Conservation (phyloP, 2,888 invertebrate species). For the Cheilosia vulpina region DNA sequence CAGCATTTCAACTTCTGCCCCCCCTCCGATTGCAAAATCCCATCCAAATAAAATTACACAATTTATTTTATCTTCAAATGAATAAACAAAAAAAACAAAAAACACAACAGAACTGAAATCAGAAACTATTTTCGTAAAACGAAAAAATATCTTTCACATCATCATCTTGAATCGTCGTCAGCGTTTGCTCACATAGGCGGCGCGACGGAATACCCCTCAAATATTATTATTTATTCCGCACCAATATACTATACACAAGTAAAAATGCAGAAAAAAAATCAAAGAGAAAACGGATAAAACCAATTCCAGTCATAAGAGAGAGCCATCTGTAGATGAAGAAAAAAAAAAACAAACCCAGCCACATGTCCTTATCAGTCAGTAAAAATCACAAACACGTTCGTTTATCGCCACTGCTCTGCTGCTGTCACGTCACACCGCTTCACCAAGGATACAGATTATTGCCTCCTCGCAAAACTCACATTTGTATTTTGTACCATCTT, state of each 20-base stretch:
- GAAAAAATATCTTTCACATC: constrained; percentile 70
- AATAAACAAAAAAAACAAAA: constrained; percentile 13
- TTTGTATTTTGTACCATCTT: constrained; percentile 58
- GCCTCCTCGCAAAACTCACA: constrained; percentile 48
- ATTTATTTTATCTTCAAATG: constrained; percentile 47
- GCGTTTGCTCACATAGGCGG: constrained; percentile 21
- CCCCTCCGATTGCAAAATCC: background rate
- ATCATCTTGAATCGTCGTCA: constrained; percentile 43
- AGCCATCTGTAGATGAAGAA: constrained; percentile 30
- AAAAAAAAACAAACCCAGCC: constrained; percentile 11
- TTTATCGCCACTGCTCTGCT: constrained; percentile 56
- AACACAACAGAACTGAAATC: constrained; percentile 17
- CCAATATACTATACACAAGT: constrained; percentile 50
- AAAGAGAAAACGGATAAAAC: constrained; percentile 22
- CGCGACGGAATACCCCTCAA: background rate
- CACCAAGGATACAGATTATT: constrained; percentile 28
- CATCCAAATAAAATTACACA: constrained; percentile 48
- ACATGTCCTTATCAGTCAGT: constrained; percentile 71
- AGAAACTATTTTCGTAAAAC: constrained; percentile 59
- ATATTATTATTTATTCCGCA: constrained; percentile 66
- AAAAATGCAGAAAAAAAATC: constrained; percentile 19
- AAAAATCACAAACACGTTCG: constrained; percentile 71
- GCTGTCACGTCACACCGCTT: constrained; percentile 48
- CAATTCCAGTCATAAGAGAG: constrained; percentile 56
- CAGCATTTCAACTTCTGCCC: constrained; percentile 21